Base-by-base conservation (phyloP, 2,113 vertebrate species). In the Shinisaurus crocodilurus region DNA sequence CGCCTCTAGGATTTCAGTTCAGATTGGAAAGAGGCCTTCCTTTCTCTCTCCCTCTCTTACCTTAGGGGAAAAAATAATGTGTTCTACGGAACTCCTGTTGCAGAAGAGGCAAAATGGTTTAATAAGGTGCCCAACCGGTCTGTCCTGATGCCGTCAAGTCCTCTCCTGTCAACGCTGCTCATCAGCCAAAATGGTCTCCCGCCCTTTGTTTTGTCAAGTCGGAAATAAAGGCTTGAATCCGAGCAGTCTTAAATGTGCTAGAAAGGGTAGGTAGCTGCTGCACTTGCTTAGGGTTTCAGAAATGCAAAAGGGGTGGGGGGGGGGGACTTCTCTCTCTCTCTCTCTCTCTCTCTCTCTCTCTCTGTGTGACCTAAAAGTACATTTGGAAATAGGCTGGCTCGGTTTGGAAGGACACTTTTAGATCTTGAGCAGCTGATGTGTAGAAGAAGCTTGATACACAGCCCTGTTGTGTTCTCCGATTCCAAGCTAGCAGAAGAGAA, bases 291-390 rank as follows among this genome's bases (percentile, higher is more conserved):
- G 90, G 57, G 20, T 89, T 91, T 43, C 0, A 1, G 63, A 88
- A 93, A 57, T 94, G 91, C 89, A 95, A 97, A 97, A 95, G 93
- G 92, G 2, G 27, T 16, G 5, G 91, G 88, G 88, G 90, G 40
- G 70, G 82, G 90, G 94, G 91, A 92, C 88, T 86, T 48, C 74
- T 77, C 40, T 12, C 40, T 18, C n/a, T 0, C 65, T 29, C 23
- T 87, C 77, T 32, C 48, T 74, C 34, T 25, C 5, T 43, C 0
- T 0, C 54, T 76, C 79, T 43, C 79, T n/a, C 48, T 85, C 23
- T 43, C 90, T 20, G 91, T 92, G 88, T 96, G 96, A 97, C 95
- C 93, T 96, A 95, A 96, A 93, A 87, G 83, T 90, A 94, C 87
- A 76, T 94, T 93, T 95, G 95, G 93, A 94, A 91, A 82, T 16